Conservation (phyloP, 2,797 vertebrate genomes). For the Sebastes hubbsi region DNA sequence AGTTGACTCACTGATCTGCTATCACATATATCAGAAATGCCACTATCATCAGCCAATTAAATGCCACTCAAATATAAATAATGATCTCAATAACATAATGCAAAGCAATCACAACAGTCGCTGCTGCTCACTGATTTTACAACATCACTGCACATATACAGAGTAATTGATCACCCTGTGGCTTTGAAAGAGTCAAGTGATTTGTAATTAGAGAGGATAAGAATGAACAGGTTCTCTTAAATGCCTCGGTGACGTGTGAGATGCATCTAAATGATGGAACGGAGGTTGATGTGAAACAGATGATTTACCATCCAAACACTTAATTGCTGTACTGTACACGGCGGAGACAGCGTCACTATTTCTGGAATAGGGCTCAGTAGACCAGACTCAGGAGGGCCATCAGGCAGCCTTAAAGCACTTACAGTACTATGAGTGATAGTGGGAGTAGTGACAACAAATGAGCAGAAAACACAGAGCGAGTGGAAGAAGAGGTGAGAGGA, state of each 20-base stretch:
- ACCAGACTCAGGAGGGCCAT: constrained; percentile 50
- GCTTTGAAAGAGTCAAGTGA: constrained; percentile 56
- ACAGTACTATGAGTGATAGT: constrained; percentile 52
- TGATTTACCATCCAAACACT: constrained; percentile 32
- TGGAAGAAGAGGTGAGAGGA: constrained; percentile 36
- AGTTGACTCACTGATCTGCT: not conserved
- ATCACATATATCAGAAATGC: constrained; percentile 11
- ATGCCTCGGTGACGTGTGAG: constrained; percentile 47
- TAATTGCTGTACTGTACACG: constrained; percentile 33
- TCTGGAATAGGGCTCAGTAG: constrained; percentile 45
- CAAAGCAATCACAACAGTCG: constrained; percentile 33
- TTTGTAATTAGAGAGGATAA: constrained; percentile 64
- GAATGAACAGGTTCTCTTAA: constrained; percentile 52
- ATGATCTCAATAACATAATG: constrained; percentile 32
- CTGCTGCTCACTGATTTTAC: constrained; percentile 39
- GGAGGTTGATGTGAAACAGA: constrained; percentile 46
- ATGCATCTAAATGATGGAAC: constrained; percentile 49
- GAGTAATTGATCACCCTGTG: constrained; percentile 45
- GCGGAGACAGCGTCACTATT: constrained; percentile 25
- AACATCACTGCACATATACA: constrained; percentile 33
- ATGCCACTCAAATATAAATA: constrained; percentile 36
- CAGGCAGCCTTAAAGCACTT: constrained; percentile 56
- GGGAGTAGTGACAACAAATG: constrained; percentile 54
- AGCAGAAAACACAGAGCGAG: constrained; percentile 54
- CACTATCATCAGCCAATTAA: constrained; percentile 18